A percentile compares a stretch with the other conserved stretches of the same genome.
These are phyloP conservation scores for Caerostris extrusa DNA, from an alignment of 1,140 invertebrate genomes.

Conservation along the genomic window DNA sequence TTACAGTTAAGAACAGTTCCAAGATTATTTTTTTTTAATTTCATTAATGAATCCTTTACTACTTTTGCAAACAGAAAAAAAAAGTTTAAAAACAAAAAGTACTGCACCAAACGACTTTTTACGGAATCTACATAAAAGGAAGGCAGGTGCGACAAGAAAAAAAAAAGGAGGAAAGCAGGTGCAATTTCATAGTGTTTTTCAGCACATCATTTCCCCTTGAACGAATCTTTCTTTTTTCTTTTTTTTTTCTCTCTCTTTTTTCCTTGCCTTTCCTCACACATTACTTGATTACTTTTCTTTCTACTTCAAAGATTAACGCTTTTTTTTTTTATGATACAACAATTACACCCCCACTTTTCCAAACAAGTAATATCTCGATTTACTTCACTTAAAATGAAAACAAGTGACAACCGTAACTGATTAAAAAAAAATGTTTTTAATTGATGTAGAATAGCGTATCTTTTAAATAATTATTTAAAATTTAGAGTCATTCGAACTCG, in stretches of 20 bases:
- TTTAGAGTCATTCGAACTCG: no score
- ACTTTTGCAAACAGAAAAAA: no score
- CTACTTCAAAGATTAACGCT: background rate
- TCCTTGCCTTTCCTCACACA: no score
- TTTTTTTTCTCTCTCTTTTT: background rate
- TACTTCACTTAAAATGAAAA: background rate
- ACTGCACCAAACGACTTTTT: background rate
- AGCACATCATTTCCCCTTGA: slow-evolving; percentile 13
- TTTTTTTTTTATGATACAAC: background rate
- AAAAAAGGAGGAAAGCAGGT: background rate
- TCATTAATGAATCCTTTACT: no score
- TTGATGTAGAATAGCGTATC: no score
- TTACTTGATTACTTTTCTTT: background rate
- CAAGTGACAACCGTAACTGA: background rate
- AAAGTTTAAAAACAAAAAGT: no score
- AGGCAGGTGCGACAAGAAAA: background rate
- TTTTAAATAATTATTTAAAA: no score
- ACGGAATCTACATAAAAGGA: background rate
- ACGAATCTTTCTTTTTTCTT: background rate
- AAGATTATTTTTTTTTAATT: no score
- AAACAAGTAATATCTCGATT: background rate
- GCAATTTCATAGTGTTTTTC: background rate
- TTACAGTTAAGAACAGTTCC: no score
- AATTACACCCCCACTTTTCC: background rate
- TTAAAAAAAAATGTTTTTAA: background rate